These are phyloP conservation scores for Lutraria lutraria DNA, from an alignment of 2,888 invertebrate species.

Conservation along the genomic window DNA sequence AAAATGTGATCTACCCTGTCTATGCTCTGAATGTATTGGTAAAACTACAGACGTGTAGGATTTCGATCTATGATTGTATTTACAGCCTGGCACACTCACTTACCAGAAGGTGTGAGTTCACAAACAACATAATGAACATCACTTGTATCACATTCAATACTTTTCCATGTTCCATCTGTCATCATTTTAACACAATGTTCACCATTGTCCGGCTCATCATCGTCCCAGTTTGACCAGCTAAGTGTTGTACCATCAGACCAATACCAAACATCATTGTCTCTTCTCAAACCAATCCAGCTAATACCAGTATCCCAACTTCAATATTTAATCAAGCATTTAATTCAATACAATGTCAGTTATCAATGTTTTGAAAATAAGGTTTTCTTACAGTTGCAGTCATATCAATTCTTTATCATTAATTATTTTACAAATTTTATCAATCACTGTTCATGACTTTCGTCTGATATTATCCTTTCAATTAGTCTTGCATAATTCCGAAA, in stretches of 20 bases:
- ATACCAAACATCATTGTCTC: not conserved
- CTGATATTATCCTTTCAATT: too few relatives aligned
- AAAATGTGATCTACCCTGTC: too few relatives aligned
- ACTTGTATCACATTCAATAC: not conserved
- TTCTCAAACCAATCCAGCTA: not conserved
- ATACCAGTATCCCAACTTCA: not conserved
- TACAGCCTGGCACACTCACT: not conserved
- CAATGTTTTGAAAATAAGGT: too few relatives aligned
- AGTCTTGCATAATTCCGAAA: too few relatives aligned
- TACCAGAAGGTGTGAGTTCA: slow-evolving; percentile 14
- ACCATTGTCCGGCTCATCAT: not conserved
- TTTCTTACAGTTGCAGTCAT: too few relatives aligned
- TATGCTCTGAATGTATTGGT: too few relatives aligned
- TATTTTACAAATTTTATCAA: too few relatives aligned
- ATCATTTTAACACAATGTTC: not conserved
- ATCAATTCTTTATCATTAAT: too few relatives aligned
- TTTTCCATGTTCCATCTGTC: not conserved
- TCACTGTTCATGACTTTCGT: too few relatives aligned
- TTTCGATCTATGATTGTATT: too few relatives aligned
- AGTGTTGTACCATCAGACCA: not conserved
- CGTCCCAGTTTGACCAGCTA: slow-evolving; percentile 6
- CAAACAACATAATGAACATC: not conserved
- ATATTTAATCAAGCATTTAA: not conserved
- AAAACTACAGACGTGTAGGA: too few relatives aligned
- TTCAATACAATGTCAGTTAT: too few relatives aligned